A percentile compares a stretch with the other conserved stretches of the same genome.
phyloP scores from a whole-genome alignment of 2,888 invertebrate genomes.

The Amiota minor region DNA sequence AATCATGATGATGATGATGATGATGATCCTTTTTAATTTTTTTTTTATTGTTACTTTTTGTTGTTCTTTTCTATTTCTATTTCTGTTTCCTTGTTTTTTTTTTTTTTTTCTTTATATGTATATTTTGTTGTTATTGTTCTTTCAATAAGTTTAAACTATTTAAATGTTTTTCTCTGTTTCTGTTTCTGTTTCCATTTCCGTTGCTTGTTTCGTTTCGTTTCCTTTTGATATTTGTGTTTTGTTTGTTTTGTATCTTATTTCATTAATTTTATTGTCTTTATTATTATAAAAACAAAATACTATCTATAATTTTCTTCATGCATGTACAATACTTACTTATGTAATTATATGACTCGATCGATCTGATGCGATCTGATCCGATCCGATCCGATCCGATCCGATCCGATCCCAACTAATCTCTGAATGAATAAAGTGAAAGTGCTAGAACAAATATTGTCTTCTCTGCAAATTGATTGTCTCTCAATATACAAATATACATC shows the following conservation, averaged over 20 bases:
- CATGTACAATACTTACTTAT: too few species aligned
- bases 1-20: background rate
- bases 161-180: slow-evolving; percentile 9
- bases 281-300: background rate
- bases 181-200: background rate
- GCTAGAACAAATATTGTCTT: too few species aligned
- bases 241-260: slow-evolving; percentile 10
- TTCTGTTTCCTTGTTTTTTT: background rate
- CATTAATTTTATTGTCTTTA: background rate
- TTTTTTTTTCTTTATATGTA: background rate
- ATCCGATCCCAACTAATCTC: too few species aligned
- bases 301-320: too few species aligned
- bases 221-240: slow-evolving; percentile 1
- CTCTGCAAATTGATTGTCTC: too few species aligned
- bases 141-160: slow-evolving; percentile 8
- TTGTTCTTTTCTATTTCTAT: background rate
- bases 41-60: background rate
- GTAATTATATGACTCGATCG: too few species aligned
- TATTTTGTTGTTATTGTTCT: slow-evolving; percentile 11
- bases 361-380: too few species aligned
- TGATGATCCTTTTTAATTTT: background rate
- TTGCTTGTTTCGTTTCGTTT: slow-evolving; percentile 15
- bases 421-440: too few species aligned
- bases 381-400: too few species aligned
- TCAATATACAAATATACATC: too few species aligned